Evolutionary conservation across 2,797 vertebrate species (phyloP).

Genomic region (Neoniphon sammara): DNA sequence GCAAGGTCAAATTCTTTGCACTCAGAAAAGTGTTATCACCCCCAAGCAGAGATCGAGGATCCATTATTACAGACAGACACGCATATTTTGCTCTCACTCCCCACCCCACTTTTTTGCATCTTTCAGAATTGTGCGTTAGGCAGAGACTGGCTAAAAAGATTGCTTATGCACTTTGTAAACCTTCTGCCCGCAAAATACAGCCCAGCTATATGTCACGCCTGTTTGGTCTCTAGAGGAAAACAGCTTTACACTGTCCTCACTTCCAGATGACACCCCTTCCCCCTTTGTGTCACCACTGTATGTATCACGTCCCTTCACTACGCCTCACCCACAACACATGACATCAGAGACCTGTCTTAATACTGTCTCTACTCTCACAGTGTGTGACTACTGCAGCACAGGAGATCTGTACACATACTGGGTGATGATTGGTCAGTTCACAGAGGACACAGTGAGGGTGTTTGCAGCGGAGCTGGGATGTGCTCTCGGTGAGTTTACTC

Average conservation of each 20-base stretch:
- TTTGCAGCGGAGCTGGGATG: constrained; percentile 90
- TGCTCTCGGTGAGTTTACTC: constrained; percentile 86
- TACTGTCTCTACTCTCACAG: constrained; percentile 66
- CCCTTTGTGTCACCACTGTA: constrained; percentile 25
- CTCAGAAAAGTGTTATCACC: no score
- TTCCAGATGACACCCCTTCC: constrained; percentile 20
- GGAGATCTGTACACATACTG: constrained; percentile 91
- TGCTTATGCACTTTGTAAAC: neutral
- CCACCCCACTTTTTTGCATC: no score
- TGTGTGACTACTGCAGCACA: constrained; percentile 91
- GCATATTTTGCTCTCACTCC: neutral
- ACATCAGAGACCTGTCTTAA: constrained; percentile 37
- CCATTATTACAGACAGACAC: neutral
- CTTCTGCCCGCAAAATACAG: neutral
- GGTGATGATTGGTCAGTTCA: constrained; percentile 83
- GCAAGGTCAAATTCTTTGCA: no score
- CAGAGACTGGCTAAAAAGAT: neutral
- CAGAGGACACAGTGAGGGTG: constrained; percentile 85
- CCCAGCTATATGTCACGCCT: neutral
- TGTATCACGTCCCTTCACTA: constrained; percentile 28
- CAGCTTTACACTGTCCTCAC: constrained; percentile 23
- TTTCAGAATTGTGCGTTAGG: neutral
- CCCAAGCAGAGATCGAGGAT: no score
- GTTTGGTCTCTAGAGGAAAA: neutral
- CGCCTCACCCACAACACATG: neutral